Percentiles rank a stretch among this genome's conserved stretches.
These are phyloP conservation scores for Platynereis dumerilii DNA, from an alignment of 2,888 invertebrate species.

Conservation along the genomic window DNA sequence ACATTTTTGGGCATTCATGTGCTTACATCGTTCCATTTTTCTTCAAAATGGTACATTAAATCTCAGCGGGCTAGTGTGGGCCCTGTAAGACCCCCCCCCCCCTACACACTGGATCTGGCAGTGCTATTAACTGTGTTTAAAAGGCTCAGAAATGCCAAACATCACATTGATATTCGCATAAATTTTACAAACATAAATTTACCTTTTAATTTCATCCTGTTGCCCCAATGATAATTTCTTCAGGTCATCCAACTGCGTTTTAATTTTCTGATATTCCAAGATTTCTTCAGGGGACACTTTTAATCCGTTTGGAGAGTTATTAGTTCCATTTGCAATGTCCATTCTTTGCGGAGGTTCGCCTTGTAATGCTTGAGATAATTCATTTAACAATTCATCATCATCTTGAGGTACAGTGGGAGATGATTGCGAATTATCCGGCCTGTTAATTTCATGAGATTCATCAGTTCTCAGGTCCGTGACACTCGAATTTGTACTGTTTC, in stretches of 20 bases:
- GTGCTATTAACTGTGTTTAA: too few relatives aligned
- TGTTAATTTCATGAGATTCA: neutral
- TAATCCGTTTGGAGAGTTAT: neutral
- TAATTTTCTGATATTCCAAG: neutral
- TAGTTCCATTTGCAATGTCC: neutral
- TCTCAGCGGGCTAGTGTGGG: too few relatives aligned
- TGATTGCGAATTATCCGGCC: neutral
- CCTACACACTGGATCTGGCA: too few relatives aligned
- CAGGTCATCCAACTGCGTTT: neutral
- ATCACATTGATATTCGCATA: too few relatives aligned
- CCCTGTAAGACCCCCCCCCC: too few relatives aligned
- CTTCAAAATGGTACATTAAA: too few relatives aligned
- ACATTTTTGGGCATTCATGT: too few relatives aligned
- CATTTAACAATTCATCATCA: neutral
- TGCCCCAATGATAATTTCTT: neutral
- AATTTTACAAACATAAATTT: too few relatives aligned
- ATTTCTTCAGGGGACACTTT: neutral
- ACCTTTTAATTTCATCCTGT: slow-evolving; percentile 6
- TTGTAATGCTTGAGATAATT: too few relatives aligned
- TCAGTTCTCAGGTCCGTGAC: neutral
- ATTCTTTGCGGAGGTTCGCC: neutral
- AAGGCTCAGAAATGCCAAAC: too few relatives aligned
- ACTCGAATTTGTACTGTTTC: too few relatives aligned
- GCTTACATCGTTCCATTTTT: too few relatives aligned
- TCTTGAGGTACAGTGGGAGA: neutral